phyloP scores from a whole-genome alignment of 1,140 invertebrate species.

The Physella acuta region DNA sequence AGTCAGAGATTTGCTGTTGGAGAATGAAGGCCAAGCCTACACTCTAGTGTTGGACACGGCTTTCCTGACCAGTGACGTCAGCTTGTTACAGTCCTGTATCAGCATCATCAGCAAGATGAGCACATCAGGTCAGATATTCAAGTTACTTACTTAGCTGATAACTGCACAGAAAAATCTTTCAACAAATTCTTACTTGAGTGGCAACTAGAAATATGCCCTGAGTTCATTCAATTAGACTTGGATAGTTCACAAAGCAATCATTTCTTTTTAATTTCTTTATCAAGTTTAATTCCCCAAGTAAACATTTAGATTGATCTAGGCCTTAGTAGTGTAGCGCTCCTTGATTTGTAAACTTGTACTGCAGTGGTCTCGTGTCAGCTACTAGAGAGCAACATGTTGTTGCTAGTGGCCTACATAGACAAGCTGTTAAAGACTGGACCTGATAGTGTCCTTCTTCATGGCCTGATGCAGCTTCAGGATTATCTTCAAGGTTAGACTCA shows the following conservation, averaged over 20 bases:
- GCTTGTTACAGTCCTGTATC: slow-evolving; percentile 6
- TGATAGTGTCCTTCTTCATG: slow-evolving; percentile 9
- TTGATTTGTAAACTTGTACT: no score
- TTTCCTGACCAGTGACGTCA: slow-evolving; percentile 11
- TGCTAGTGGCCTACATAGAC: slow-evolving; percentile 18
- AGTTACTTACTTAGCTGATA: no score
- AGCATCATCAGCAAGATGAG: slow-evolving; percentile 1
- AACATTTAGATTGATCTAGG: no score
- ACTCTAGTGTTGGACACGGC: slow-evolving; percentile 13
- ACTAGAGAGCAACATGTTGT: background rate
- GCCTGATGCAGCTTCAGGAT: slow-evolving; percentile 17
- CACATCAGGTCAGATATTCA: slow-evolving; percentile 7
- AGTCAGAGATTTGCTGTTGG: background rate
- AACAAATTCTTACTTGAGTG: no score
- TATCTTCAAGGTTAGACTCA: slow-evolving; percentile 8
- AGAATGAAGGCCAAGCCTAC: slow-evolving; percentile 5
- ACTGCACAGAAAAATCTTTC: no score
- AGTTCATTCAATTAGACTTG: background rate
- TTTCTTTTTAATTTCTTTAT: background rate
- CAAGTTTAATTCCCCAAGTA: no score
- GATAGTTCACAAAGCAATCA: background rate
- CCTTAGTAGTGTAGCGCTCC: background rate
- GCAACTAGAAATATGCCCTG: no score
- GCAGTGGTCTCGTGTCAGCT: slow-evolving; percentile 3
- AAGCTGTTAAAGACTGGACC: slow-evolving; percentile 18